Base-by-base conservation (phyloP, 2,113 vertebrate genomes). In the Nothocercus julius region DNA sequence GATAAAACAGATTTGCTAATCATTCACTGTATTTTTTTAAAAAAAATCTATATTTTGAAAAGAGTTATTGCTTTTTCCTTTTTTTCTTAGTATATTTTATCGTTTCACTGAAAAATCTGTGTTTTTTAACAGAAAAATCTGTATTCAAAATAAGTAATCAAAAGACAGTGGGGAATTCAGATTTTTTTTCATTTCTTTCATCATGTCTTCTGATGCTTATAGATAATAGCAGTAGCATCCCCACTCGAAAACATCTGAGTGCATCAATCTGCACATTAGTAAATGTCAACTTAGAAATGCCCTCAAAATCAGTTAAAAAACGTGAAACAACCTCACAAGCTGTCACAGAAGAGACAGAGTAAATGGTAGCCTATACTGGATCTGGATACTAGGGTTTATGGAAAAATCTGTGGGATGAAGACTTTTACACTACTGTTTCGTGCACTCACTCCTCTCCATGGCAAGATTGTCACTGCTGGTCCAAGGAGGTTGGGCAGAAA, bases 231-330 rank as follows among this genome's bases (percentile, higher is more conserved):
- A 38, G 11, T 79, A 27, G 8, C 32, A 34, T 45, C 44, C 78
- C 34, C 67, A 51, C 22, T 92, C 68, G 68, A 82, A 70, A 94
- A 62, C 30, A 78, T 44, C 59, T 61, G 5, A 1, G 0, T 63
- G 16, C 38, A 40, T 87, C 70, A 78, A 5, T 56, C 89, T 88
- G 66, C 42, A 85, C 42, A 19, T 74, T 59, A 80, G 20, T 69
- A 64, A 87, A 81, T 53, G 18, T 87, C 76, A 75, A 7, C 20
- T 95, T 68, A 95, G 82, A 76, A 90, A 91, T 87, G 58, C 14
- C 75, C 81, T 80, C 88, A 85, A 49, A 89, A 69, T 78, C 8
- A 7, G 68, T 64, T 68, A 64, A 92, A 95, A 95, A 92, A 51
- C 47, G 45, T 59, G 40, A 91, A 77, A n/a, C 15, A 69, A 61